Percentiles rank a stretch among this genome's conserved stretches.
These are phyloP conservation scores for Ceratina japonica DNA, from an alignment of 1,140 invertebrate species.

Conservation along the genomic window DNA sequence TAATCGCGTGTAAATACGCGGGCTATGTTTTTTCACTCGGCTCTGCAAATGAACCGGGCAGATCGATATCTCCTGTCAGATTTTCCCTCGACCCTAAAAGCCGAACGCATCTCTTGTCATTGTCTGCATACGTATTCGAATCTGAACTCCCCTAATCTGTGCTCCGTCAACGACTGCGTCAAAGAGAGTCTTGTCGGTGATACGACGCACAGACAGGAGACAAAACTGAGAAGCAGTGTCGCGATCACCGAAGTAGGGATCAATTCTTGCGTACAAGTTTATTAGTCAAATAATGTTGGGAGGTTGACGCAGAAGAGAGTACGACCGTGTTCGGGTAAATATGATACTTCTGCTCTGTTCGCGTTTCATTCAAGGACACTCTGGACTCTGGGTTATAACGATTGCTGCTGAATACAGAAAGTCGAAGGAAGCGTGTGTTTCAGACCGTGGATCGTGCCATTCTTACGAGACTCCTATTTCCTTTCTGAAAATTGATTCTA, in stretches of 20 bases:
- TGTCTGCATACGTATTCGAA: neutral
- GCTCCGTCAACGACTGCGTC: constrained; percentile 16
- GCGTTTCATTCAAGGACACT: constrained; percentile 40
- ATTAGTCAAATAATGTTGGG: constrained; percentile 58
- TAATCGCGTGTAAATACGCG: constrained; percentile 17
- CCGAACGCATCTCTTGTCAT: constrained; percentile 41
- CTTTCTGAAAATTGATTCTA: neutral
- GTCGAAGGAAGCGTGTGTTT: constrained; percentile 33
- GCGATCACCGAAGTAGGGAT: constrained; percentile 13
- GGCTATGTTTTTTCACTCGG: constrained; percentile 27
- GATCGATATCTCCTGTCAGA: constrained; percentile 47
- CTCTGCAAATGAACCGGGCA: constrained; percentile 12
- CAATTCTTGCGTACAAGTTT: constrained; percentile 36
- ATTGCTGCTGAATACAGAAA: constrained; percentile 52
- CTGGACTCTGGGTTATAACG: constrained; percentile 55
- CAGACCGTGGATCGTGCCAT: neutral
- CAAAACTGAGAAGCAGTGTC: constrained; percentile 2
- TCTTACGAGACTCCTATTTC: constrained; percentile 5
- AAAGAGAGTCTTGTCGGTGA: constrained; percentile 15
- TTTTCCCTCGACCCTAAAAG: constrained; percentile 44
- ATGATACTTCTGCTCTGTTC: constrained; percentile 46
- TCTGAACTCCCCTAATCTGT: constrained; percentile 43
- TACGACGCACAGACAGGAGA: neutral
- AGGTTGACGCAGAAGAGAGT: constrained; percentile 35
- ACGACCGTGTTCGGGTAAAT: constrained; percentile 34